These are phyloP conservation scores for Hirtodrosophila cameraria DNA, from an alignment of 2,888 invertebrate genomes.

Conservation along the genomic window DNA sequence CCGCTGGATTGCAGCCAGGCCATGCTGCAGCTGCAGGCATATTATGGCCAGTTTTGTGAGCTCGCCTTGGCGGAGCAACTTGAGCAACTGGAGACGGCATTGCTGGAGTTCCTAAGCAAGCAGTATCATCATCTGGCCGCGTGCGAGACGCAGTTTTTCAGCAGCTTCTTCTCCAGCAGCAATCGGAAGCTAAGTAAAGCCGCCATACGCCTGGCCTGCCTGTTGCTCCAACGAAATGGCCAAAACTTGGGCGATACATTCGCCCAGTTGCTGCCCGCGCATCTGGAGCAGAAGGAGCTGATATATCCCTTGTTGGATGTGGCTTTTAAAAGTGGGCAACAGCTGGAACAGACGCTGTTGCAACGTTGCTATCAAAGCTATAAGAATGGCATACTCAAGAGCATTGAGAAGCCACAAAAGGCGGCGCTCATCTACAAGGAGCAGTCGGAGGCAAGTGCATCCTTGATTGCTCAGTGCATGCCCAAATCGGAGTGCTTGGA, in stretches of 20 bases:
- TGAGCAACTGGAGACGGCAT: conserved; percentile 85
- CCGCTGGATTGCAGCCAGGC: conserved; percentile 76
- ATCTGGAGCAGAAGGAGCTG: conserved; percentile 86
- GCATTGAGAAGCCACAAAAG: conserved; percentile 89
- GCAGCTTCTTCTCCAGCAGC: conserved; percentile 85
- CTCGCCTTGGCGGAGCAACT: conserved; percentile 83
- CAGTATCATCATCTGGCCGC: conserved; percentile 87
- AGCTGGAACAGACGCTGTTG: conserved; percentile 84
- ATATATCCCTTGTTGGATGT: conserved; percentile 87
- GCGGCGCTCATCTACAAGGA: conserved; percentile 87
- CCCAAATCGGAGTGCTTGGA: conserved; percentile 86
- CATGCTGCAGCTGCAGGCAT: conserved; percentile 83
- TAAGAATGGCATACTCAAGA: conserved; percentile 87
- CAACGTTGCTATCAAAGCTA: conserved; percentile 86
- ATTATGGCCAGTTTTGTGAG: conserved; percentile 85
- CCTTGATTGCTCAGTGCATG: conserved; percentile 87
- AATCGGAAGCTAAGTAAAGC: conserved; percentile 85
- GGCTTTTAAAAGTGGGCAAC: conserved; percentile 80
- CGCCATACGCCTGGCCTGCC: conserved; percentile 86
- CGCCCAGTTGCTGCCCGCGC: conserved; percentile 73
- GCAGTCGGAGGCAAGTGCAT: conserved; percentile 86
- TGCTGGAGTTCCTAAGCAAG: conserved; percentile 86
- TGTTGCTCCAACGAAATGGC: conserved; percentile 85
- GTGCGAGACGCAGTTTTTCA: conserved; percentile 85
- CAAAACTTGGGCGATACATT: conserved; percentile 53